phyloP scores from a whole-genome alignment of 2,888 invertebrate species.

The Drosophila testacea region DNA sequence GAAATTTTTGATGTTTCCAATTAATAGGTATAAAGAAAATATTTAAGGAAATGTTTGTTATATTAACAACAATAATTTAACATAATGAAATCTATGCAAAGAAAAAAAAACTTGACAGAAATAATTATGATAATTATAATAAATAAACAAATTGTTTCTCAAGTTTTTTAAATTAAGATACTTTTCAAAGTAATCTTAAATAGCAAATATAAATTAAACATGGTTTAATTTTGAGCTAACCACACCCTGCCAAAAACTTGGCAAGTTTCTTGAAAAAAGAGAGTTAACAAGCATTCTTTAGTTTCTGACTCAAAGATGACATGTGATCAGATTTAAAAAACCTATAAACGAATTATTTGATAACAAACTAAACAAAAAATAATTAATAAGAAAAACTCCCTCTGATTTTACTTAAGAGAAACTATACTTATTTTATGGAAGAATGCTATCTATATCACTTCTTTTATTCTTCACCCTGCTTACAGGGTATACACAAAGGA shows the following conservation, averaged over 20 bases:
- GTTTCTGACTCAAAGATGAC: too few species aligned
- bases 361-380: not conserved
- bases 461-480: not conserved
- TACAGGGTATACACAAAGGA: conserved; percentile 1
- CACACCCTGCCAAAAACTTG: not conserved
- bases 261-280: not conserved
- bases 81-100: not conserved
- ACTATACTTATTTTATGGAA: too few species aligned
- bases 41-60: not conserved
- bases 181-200: too few species aligned
- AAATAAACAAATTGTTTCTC: too few species aligned
- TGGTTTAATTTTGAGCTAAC: too few species aligned
- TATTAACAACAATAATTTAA: not conserved
- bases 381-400: too few species aligned
- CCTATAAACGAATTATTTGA: not conserved
- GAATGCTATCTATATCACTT: too few species aligned
- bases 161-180: too few species aligned
- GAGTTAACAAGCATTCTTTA: too few species aligned
- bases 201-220: too few species aligned
- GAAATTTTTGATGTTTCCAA: not conserved
- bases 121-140: not conserved
- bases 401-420: too few species aligned
- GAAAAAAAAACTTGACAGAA: not conserved
- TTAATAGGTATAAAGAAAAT: not conserved
- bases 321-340: not conserved